Evolutionary conservation across 2,888 invertebrate genomes (phyloP), one percentile per base, ranked within the genome.

Genomic region (Callyntrura sp.): DNA sequence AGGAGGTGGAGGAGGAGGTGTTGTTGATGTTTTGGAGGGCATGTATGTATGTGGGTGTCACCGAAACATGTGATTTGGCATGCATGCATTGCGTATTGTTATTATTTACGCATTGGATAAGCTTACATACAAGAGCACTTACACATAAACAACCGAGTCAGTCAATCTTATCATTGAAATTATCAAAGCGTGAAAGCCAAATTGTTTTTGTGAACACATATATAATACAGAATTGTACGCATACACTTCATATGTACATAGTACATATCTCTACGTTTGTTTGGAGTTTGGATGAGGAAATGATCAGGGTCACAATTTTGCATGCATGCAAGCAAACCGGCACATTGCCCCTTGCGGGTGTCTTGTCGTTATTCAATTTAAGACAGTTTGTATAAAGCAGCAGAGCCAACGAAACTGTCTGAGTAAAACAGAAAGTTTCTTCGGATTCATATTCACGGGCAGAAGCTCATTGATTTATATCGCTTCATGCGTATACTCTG

Each of bases 151-250:
- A n/a, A 17, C 12, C 25, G 60, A 4, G 35, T 20, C 20, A 60
- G 57, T 82, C 62, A 62, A 25, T 20, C 25, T 65, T 76, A 48
- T 85, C 51, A 73, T 57, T 20, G 23, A 76, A 55, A 23, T 85
- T 85, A 85, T 85, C 85, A 85, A 85, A 85, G 85, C 73, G 85
- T 85, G 85, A 85, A 85, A 85, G 85, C 85, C 85, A 85, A 85
- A 85, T 85, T 85, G 85, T 85, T 76, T 83, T 85, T 65, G 17
- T 48, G 76, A n/a, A n/a, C n/a, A n/a, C n/a, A n/a, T n/a, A n/a
- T n/a, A n/a, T n/a, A n/a, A n/a, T n/a, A n/a, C n/a, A n/a, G n/a
- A n/a, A n/a, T n/a, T n/a, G n/a, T n/a, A n/a, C n/a, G n/a, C n/a
- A n/a, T n/a, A n/a, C n/a, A n/a, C n/a, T n/a, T n/a, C n/a, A n/a